phyloP scores from a whole-genome alignment of 2,113 vertebrate species.

The Agapornis roseicollis region DNA sequence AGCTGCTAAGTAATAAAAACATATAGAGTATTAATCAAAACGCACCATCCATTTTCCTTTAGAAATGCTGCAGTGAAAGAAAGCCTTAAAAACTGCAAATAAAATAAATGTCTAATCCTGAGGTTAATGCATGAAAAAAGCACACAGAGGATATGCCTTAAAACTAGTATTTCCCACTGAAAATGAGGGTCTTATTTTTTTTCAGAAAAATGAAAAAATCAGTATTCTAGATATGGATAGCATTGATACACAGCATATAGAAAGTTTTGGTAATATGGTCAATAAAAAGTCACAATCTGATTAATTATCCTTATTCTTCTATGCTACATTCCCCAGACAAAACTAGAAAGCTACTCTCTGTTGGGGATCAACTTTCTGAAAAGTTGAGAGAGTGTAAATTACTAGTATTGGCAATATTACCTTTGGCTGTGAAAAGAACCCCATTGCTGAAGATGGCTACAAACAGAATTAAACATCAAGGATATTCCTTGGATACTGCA shows the following conservation, averaged over 20 bases:
- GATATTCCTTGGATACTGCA: background rate
- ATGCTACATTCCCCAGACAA: background rate
- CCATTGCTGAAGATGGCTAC: background rate
- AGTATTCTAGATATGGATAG: background rate
- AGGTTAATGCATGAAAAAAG: background rate
- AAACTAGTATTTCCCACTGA: background rate
- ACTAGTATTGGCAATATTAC: background rate
- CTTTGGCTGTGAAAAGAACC: background rate
- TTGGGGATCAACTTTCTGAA: background rate
- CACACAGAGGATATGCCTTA: background rate
- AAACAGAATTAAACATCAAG: constrained; percentile 17
- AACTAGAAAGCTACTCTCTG: background rate
- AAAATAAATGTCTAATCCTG: background rate
- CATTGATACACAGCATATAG: background rate
- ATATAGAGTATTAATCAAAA: background rate
- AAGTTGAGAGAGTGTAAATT: background rate
- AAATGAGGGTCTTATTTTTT: background rate
- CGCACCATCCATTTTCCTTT: background rate
- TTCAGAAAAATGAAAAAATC: background rate
- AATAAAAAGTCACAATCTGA: background rate
- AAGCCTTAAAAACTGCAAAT: background rate
- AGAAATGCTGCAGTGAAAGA: background rate
- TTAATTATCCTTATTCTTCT: background rate
- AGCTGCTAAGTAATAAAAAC: background rate
- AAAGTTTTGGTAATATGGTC: background rate